phyloP scores from a whole-genome alignment of 2,888 invertebrate species.

The Ormia ochracea region DNA sequence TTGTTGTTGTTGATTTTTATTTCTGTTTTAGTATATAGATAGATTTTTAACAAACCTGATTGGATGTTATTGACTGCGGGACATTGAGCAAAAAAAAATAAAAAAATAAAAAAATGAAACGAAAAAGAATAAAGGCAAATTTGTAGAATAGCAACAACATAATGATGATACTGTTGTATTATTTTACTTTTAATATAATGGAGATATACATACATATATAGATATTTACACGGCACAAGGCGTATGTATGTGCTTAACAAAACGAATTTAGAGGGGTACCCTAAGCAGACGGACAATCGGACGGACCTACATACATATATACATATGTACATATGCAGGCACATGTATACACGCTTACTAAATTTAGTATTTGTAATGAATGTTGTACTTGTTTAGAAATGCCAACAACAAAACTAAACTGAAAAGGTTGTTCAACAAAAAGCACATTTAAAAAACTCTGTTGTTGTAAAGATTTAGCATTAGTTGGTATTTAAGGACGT shows the following conservation, averaged over 20 bases:
- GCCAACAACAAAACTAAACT: slow-evolving; percentile 4
- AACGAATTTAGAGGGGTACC: slow-evolving; percentile 1
- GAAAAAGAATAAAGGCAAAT: slow-evolving; percentile 44
- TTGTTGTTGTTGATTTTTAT: slow-evolving; percentile 14
- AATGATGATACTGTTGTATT: slow-evolving; percentile 60
- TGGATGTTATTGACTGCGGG: slow-evolving; percentile 77
- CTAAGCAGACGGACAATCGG: background rate
- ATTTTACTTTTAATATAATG: slow-evolving; percentile 65
- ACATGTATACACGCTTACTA: background rate
- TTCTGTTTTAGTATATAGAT: slow-evolving; percentile 67
- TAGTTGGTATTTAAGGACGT: slow-evolving; percentile 48
- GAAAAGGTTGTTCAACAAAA: slow-evolving; percentile 39
- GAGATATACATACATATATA: slow-evolving; percentile 1
- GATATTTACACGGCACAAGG: slow-evolving; percentile 1
- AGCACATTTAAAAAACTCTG: background rate
- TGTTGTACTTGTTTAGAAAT: slow-evolving; percentile 1
- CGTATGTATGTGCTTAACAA: background rate
- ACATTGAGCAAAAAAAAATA: slow-evolving; percentile 63
- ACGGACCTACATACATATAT: background rate
- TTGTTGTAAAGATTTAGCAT: slow-evolving; percentile 32
- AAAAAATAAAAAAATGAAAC: too few relatives aligned
- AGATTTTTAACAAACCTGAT: slow-evolving; percentile 77
- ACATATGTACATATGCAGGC: background rate
- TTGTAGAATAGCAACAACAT: slow-evolving; percentile 58
- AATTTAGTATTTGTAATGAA: slow-evolving; percentile 4